Conservation (phyloP, 2,113 vertebrate genomes). For the Verasper variegatus region DNA sequence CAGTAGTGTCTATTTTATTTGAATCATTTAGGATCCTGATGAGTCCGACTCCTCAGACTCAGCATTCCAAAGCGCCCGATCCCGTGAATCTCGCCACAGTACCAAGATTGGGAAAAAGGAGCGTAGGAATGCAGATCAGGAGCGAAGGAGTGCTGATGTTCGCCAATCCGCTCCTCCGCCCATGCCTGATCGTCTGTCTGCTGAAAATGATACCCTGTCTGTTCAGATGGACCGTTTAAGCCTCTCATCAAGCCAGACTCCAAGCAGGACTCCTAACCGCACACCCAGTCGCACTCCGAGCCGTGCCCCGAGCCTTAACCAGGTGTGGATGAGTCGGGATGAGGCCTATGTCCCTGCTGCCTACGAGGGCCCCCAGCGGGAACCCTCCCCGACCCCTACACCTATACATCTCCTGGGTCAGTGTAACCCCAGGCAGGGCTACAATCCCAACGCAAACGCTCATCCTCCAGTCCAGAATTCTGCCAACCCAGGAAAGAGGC, state of each 20-base stretch:
- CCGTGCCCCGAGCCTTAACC: constrained; percentile 90
- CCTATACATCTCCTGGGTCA: constrained; percentile 92
- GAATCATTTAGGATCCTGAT: constrained; percentile 85
- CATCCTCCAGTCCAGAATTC: constrained; percentile 77
- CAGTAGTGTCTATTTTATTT: constrained; percentile 13
- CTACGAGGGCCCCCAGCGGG: constrained; percentile 86
- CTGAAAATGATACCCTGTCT: constrained; percentile 91
- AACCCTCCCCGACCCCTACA: constrained; percentile 82
- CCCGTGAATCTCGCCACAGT: constrained; percentile 94
- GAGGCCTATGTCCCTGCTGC: constrained; percentile 87
- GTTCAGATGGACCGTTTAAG: constrained; percentile 96
- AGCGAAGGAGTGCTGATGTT: constrained; percentile 66
- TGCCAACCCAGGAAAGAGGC: constrained; percentile 73
- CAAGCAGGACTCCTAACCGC: constrained; percentile 81
- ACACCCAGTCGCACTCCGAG: constrained; percentile 82
- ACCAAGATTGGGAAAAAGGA: constrained; percentile 92
- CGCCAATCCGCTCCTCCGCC: constrained; percentile 80
- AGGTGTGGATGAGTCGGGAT: constrained; percentile 94
- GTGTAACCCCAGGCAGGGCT: constrained; percentile 91
- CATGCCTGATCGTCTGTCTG: constrained; percentile 88
- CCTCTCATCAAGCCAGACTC: constrained; percentile 84
- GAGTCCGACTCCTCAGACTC: constrained; percentile 97
- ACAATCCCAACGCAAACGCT: constrained; percentile 81
- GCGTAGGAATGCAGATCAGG: constrained; percentile 80
- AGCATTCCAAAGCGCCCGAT: constrained; percentile 94